Evolutionary conservation across 35 echinoderm and acorn worm species (phyloP).

Genomic region (Chiridota heheva): DNA sequence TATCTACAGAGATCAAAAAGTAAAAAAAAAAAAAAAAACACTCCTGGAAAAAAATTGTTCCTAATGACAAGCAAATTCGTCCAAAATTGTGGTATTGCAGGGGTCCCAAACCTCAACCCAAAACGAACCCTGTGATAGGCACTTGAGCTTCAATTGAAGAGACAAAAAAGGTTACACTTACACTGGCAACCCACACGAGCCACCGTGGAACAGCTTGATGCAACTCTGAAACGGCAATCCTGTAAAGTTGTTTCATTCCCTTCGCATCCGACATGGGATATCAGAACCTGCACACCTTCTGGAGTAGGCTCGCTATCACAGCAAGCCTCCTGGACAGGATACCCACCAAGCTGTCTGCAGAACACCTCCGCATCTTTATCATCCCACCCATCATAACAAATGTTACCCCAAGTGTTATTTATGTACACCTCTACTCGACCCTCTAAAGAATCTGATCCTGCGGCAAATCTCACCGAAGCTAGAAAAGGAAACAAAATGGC

Average conservation of each 20-base stretch:
- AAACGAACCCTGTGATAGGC: too few relatives aligned
- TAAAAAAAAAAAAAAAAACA: too few relatives aligned
- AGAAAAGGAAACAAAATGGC: neutral
- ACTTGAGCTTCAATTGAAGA: neutral
- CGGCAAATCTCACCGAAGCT: conserved; percentile 58
- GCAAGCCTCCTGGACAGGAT: neutral
- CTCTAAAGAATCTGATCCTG: conserved; percentile 37
- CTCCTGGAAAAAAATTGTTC: too few relatives aligned
- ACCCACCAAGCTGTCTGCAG: conserved; percentile 30
- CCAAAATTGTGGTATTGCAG: too few relatives aligned
- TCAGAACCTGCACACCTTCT: conserved; percentile 45
- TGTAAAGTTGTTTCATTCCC: conserved; percentile 62
- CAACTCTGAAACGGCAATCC: conserved; percentile 36
- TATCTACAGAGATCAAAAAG: too few relatives aligned
- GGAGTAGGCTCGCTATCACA: conserved; percentile 15
- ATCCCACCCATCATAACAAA: conserved; percentile 50
- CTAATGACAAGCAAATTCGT: too few relatives aligned
- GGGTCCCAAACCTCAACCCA: too few relatives aligned
- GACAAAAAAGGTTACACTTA: conserved; percentile 16
- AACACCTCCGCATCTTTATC: conserved; percentile 41
- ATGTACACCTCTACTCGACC: conserved; percentile 50
- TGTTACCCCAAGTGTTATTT: conserved; percentile 43
- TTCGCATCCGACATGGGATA: conserved; percentile 47
- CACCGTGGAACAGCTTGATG: neutral
- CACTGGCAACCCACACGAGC: conserved; percentile 67